Evolutionary conservation across 2,113 vertebrate species (phyloP).

Genomic region (Heteronetta atricapilla): DNA sequence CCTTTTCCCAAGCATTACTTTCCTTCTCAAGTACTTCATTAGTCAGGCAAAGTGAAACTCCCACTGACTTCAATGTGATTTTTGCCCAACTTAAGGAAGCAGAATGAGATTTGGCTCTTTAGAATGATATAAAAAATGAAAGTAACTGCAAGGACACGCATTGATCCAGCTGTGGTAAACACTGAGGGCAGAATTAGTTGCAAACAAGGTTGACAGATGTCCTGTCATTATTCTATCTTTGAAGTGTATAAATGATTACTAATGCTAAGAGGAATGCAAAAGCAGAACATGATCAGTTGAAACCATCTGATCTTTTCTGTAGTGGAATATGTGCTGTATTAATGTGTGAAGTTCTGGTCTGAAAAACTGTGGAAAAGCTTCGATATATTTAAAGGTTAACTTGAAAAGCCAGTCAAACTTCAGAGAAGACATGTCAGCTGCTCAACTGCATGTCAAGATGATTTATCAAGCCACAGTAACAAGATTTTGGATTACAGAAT

Average conservation of each 20-base stretch:
- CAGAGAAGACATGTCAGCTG: neutral
- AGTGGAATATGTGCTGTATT: neutral
- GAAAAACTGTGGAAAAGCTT: neutral
- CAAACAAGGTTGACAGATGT: neutral
- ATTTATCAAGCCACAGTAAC: slow-evolving; percentile 8
- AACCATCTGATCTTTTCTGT: neutral
- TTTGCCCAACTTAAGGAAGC: neutral
- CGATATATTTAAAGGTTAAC: neutral
- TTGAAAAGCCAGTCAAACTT: slow-evolving; percentile 33
- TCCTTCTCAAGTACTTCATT: neutral
- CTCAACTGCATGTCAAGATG: neutral
- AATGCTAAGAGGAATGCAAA: neutral
- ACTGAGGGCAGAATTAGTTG: neutral
- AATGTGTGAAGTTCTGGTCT: neutral
- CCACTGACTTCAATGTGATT: neutral
- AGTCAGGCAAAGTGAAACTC: neutral
- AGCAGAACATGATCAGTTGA: neutral
- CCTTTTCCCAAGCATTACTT: neutral
- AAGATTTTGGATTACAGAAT: neutral
- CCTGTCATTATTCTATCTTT: neutral
- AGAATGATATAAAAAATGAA: neutral
- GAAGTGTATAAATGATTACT: neutral
- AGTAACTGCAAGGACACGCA: neutral
- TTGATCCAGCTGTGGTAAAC: neutral
- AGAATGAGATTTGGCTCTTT: neutral